phyloP scores from a whole-genome alignment of 2,888 invertebrate species.

The Alviniconcha strummeri region DNA sequence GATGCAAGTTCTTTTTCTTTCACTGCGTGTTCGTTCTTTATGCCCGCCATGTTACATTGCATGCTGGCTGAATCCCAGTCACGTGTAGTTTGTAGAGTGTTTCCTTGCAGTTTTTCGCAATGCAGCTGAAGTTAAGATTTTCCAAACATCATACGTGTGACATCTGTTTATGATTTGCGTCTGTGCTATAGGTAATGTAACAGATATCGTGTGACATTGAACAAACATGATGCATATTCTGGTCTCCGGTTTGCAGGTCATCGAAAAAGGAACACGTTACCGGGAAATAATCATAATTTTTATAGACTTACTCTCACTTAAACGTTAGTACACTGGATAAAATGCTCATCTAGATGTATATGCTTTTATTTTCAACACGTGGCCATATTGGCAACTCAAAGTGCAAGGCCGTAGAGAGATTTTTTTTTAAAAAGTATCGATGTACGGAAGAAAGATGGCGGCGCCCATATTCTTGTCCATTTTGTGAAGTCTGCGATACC shows the following conservation, averaged over 20 bases:
- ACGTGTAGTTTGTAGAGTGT: neutral
- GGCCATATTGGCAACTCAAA: neutral
- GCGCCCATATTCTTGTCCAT: conserved; percentile 1
- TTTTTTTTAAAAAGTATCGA: neutral
- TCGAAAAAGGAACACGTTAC: too few species aligned
- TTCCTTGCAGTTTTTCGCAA: too few species aligned
- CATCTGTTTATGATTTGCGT: too few species aligned
- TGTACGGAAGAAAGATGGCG: conserved; percentile 19
- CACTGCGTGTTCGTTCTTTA: conserved; percentile 16
- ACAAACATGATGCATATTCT: neutral
- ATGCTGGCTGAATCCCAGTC: neutral
- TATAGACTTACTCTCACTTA: neutral
- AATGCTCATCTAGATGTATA: neutral
- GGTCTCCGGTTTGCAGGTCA: neutral
- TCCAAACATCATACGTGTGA: too few species aligned
- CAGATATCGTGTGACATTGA: conserved; percentile 14
- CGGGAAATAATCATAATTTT: neutral
- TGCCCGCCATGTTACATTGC: conserved; percentile 32
- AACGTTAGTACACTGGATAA: neutral
- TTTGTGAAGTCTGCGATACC: neutral
- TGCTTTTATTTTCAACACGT: conserved; percentile 16
- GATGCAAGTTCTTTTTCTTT: conserved; percentile 12
- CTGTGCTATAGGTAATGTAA: too few species aligned
- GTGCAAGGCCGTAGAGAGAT: neutral
- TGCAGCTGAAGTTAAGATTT: too few species aligned